These are phyloP conservation scores for Electrophaes corylata DNA, from an alignment of 2,888 invertebrate genomes.

Conservation along the genomic window DNA sequence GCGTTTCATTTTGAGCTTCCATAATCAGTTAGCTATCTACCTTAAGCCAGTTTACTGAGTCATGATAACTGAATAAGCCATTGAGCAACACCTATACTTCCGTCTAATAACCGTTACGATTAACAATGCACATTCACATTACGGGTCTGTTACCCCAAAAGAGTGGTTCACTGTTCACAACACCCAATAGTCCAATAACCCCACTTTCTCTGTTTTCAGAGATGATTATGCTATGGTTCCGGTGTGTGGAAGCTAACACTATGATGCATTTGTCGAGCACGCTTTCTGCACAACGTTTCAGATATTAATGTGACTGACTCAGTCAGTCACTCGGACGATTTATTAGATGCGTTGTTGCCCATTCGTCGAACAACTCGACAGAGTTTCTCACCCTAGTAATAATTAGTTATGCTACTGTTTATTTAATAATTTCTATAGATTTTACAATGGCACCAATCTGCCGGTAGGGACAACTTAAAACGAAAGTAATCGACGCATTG, in stretches of 20 bases:
- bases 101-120: conserved; percentile 45
- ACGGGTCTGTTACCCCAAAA: conserved; percentile 55
- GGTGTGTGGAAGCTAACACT: conserved; percentile 6
- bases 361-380: not conserved
- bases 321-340: not conserved
- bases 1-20: not conserved
- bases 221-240: conserved; percentile 32
- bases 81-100: conserved; percentile 47
- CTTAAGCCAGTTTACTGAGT: conserved; percentile 13
- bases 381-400: not conserved
- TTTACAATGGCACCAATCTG: conserved; percentile 1
- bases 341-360: conserved; percentile 1
- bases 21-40: conserved; percentile 31
- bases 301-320: conserved; percentile 7
- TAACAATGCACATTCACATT: conserved; percentile 43
- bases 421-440: not conserved
- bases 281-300: conserved; percentile 16
- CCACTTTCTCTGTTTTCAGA: conserved; percentile 26
- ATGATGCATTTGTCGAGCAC: conserved; percentile 6
- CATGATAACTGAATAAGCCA: conserved; percentile 23
- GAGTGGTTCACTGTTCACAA: conserved; percentile 45
- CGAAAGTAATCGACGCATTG: conserved; percentile 23
- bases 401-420: not conserved
- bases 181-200: conserved; percentile 45
- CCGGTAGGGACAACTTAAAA: conserved; percentile 19